phyloP scores from a whole-genome alignment of 2,888 invertebrate genomes.

The Byasa hedistus region DNA sequence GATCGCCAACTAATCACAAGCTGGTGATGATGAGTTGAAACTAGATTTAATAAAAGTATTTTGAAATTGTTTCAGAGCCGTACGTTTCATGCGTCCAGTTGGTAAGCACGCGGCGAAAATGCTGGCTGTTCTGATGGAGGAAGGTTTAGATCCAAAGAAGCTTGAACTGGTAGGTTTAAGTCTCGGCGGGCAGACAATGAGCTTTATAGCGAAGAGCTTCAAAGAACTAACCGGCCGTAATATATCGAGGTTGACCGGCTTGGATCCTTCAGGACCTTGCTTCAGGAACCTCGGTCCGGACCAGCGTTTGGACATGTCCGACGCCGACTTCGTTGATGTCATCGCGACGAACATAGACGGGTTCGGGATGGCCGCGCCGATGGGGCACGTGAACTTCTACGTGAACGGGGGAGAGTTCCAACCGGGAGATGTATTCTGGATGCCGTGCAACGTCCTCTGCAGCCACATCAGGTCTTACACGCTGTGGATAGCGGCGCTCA shows the following conservation, averaged over 20 bases:
- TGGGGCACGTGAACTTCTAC: constrained; percentile 63
- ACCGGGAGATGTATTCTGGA: constrained; percentile 40
- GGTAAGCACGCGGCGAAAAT: constrained; percentile 57
- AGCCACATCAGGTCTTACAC: constrained; percentile 41
- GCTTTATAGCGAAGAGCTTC: constrained; percentile 60
- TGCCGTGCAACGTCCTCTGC: constrained; percentile 40
- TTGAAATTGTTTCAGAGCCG: constrained; percentile 51
- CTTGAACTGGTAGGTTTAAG: constrained; percentile 59
- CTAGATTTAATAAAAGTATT: background rate
- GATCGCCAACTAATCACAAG: too few species aligned
- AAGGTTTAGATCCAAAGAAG: constrained; percentile 55
- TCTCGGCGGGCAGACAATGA: constrained; percentile 58
- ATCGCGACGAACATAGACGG: constrained; percentile 61
- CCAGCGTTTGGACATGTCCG: constrained; percentile 52
- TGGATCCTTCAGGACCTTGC: constrained; percentile 66
- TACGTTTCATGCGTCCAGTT: constrained; percentile 48
- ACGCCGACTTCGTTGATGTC: constrained; percentile 62
- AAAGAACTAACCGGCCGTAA: constrained; percentile 49
- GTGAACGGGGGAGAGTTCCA: constrained; percentile 65
- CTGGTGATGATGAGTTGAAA: background rate
- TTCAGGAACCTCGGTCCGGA: constrained; percentile 57
- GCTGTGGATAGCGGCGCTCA: constrained; percentile 42
- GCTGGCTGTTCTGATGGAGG: constrained; percentile 47
- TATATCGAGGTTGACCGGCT: constrained; percentile 50
- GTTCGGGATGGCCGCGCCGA: constrained; percentile 59